Percentiles rank a stretch among this genome's conserved stretches.
Conservation (phyloP, 1,140 invertebrate genomes). For the Stenopsyche tienmushanensis region DNA sequence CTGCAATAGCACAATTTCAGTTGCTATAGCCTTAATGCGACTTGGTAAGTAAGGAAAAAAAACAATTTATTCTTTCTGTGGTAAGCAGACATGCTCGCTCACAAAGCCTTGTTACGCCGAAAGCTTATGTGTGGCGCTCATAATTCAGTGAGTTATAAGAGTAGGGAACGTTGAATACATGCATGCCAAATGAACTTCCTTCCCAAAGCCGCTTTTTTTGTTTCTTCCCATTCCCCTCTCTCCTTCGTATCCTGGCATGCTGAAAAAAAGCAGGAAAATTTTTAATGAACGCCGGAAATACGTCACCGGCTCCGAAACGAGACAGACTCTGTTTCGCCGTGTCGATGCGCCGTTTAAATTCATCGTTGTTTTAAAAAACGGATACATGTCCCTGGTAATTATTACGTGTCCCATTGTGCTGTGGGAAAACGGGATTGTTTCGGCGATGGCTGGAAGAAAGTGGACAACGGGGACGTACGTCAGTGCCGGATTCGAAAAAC, state of each 20-base stretch:
- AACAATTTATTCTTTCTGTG: constrained; percentile 27
- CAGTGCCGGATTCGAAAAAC: too few relatives aligned
- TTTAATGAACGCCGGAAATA: constrained; percentile 6
- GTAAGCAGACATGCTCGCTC: constrained; percentile 17
- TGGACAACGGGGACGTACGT: too few relatives aligned
- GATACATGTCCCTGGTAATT: not conserved
- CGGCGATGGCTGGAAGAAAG: too few relatives aligned
- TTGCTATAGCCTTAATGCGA: too few relatives aligned
- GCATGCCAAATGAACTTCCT: constrained; percentile 31
- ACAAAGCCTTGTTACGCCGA: constrained; percentile 30
- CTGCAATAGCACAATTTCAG: too few relatives aligned
- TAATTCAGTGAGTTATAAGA: constrained; percentile 28
- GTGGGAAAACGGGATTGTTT: too few relatives aligned
- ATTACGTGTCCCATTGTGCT: too few relatives aligned
- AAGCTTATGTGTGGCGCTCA: constrained; percentile 31
- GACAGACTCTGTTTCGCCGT: too few relatives aligned
- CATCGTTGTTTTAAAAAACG: too few relatives aligned
- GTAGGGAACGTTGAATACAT: constrained; percentile 22
- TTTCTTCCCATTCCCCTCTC: not conserved
- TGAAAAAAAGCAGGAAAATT: not conserved
- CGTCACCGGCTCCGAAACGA: not conserved
- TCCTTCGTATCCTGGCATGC: not conserved
- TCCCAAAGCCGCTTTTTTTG: constrained; percentile 3
- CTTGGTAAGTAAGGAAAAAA: constrained; percentile 1
- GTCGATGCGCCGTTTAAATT: not conserved